Conservation (phyloP, 2,888 invertebrate genomes). For the Agriopis leucophaearia region DNA sequence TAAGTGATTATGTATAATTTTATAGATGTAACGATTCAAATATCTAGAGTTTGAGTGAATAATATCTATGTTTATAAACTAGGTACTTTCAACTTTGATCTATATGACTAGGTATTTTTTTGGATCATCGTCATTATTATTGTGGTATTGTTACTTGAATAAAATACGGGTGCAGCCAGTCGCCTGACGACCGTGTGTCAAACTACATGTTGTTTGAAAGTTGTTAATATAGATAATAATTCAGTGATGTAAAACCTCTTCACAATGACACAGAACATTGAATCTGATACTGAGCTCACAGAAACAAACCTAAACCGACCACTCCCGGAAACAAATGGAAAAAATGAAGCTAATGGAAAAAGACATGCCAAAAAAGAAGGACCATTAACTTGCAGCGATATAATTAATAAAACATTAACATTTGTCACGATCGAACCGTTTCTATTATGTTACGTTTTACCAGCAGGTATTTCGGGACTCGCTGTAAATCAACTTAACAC, state of each 20-base stretch:
- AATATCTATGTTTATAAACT: too few species aligned
- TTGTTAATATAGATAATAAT: conserved; percentile 10
- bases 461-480: conserved; percentile 86
- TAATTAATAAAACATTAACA: conserved; percentile 53
- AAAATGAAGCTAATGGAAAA: conserved; percentile 44
- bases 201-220: conserved; percentile 46
- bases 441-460: conserved; percentile 88
- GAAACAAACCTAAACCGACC: conserved; percentile 42
- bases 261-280: conserved; percentile 51
- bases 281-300: conserved; percentile 23
- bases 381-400: conserved; percentile 43
- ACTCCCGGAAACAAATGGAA: conserved; percentile 39
- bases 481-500: conserved; percentile 83
- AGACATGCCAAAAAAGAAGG: conserved; percentile 28
- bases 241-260: conserved; percentile 37
- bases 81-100: too few species aligned
- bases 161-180: conserved; percentile 50
- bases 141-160: conserved; percentile 38
- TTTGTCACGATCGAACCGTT: conserved; percentile 89
- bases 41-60: too few species aligned
- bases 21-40: too few species aligned
- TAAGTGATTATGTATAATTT: too few species aligned
- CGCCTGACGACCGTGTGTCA: conserved; percentile 57
- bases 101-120: too few species aligned
- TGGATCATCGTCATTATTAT: conserved; percentile 37